These are phyloP conservation scores for Trididemnum miniatum DNA, from an alignment of 23 tunicate genomes.

Conservation along the genomic window DNA sequence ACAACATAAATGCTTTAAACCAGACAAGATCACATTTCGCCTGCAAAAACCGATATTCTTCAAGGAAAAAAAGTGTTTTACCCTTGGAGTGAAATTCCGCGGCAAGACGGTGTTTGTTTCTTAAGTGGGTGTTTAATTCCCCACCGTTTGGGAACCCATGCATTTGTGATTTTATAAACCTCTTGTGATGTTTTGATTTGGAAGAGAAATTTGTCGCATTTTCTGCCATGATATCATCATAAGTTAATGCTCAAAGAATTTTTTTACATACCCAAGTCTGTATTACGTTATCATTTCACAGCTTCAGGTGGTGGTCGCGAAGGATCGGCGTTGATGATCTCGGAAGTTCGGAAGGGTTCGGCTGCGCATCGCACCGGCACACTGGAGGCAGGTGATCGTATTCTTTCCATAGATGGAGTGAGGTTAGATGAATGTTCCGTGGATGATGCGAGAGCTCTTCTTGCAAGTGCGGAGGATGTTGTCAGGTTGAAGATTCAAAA, in stretches of 20 bases:
- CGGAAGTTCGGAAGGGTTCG: slow-evolving; percentile 80
- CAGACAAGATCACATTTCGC: too few relatives aligned
- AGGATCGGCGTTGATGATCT: slow-evolving; percentile 52
- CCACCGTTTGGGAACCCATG: too few relatives aligned
- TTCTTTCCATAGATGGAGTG: slow-evolving; percentile 87
- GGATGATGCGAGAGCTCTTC: slow-evolving; percentile 72
- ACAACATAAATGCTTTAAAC: too few relatives aligned
- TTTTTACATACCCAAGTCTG: too few relatives aligned
- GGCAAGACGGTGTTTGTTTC: too few relatives aligned
- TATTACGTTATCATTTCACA: not conserved
- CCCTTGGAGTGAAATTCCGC: too few relatives aligned
- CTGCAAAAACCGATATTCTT: too few relatives aligned
- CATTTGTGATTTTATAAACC: too few relatives aligned
- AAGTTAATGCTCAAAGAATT: too few relatives aligned
- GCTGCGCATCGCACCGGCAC: slow-evolving; percentile 94
- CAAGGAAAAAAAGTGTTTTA: too few relatives aligned
- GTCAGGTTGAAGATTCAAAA: slow-evolving; percentile 89
- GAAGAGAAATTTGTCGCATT: not conserved
- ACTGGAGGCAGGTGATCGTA: slow-evolving; percentile 79
- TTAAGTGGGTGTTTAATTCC: too few relatives aligned
- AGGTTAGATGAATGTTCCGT: slow-evolving; percentile 63
- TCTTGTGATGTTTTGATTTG: not conserved
- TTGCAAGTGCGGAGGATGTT: slow-evolving; percentile 84
- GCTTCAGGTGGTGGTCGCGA: not conserved
- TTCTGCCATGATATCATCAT: too few relatives aligned